phyloP scores from a whole-genome alignment of 2,113 vertebrate species.

The Ancistrus triradiatus region DNA sequence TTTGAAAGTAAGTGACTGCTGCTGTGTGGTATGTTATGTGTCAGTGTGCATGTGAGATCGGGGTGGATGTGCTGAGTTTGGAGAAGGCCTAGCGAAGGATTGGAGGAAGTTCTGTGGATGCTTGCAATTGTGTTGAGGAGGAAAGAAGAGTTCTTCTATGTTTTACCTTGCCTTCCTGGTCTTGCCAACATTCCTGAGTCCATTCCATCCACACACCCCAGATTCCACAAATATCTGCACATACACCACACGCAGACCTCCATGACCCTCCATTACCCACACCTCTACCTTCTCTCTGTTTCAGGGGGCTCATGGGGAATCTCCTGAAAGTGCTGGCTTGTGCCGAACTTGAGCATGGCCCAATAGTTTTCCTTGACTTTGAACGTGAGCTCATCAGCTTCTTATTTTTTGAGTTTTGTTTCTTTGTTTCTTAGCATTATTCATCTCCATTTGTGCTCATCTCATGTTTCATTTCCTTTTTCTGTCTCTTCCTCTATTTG shows the following conservation, averaged over 20 bases:
- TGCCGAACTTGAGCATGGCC: constrained; percentile 92
- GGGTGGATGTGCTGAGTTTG: constrained; percentile 35
- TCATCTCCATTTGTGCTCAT: constrained; percentile 47
- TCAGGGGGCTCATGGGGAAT: constrained; percentile 93
- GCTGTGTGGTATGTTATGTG: constrained; percentile 54
- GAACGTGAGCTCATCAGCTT: constrained; percentile 90
- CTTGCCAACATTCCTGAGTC: constrained; percentile 49
- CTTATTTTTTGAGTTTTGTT: constrained; percentile 65
- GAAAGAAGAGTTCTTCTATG: constrained; percentile 11
- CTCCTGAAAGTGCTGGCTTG: constrained; percentile 95
- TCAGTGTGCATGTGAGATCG: constrained; percentile 20
- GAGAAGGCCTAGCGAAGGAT: constrained; percentile 50
- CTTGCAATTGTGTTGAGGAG: neutral
- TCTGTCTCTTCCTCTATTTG: constrained; percentile 43
- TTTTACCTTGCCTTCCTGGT: constrained; percentile 42
- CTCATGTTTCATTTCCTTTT: constrained; percentile 39
- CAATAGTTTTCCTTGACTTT: constrained; percentile 98
- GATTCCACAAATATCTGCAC: constrained; percentile 27
- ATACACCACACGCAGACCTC: constrained; percentile 47
- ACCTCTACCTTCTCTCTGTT: constrained; percentile 87
- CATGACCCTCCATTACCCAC: constrained; percentile 74
- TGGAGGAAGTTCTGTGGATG: constrained; percentile 17
- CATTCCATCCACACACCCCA: constrained; percentile 49
- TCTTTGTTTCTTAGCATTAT: constrained; percentile 60
- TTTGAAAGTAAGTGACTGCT: constrained; percentile 90